Conservation (phyloP, 1,140 invertebrate species). For the Limonius californicus region DNA sequence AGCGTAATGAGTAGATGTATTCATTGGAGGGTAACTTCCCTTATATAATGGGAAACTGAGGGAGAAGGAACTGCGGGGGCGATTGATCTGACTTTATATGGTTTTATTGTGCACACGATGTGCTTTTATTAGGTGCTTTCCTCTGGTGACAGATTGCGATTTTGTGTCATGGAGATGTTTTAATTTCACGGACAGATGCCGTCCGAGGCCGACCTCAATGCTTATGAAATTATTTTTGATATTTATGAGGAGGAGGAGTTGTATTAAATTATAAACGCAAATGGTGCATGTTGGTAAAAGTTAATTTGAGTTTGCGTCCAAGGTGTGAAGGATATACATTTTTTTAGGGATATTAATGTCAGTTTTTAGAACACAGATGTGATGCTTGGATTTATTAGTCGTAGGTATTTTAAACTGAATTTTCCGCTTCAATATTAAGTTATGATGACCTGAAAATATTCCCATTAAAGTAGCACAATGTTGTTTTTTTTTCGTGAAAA, state of each 20-base stretch:
- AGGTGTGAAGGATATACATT: too few relatives aligned
- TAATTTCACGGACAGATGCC: conserved; percentile 28
- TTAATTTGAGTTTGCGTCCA: too few relatives aligned
- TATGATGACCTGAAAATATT: too few relatives aligned
- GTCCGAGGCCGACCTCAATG: neutral
- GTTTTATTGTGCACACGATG: conserved; percentile 38
- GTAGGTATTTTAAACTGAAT: too few relatives aligned
- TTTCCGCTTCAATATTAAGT: too few relatives aligned
- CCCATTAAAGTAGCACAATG: too few relatives aligned
- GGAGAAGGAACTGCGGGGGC: conserved; percentile 27
- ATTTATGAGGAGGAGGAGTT: neutral
- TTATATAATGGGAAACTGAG: conserved; percentile 31
- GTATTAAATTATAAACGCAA: too few relatives aligned
- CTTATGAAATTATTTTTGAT: neutral
- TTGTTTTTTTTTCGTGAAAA: too few relatives aligned
- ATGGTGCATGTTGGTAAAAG: too few relatives aligned
- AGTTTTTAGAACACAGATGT: too few relatives aligned
- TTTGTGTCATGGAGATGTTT: conserved; percentile 30
- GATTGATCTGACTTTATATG: conserved; percentile 39
- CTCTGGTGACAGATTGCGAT: conserved; percentile 32
- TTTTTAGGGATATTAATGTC: too few relatives aligned
- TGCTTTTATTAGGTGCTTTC: conserved; percentile 36
- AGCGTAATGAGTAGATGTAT: conserved; percentile 40
- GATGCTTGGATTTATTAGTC: too few relatives aligned
- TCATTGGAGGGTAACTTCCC: conserved; percentile 37